Evolutionary conservation across 2,113 vertebrate species (phyloP), one percentile per base, ranked within the genome.

Genomic region (Apteryx owenii): DNA sequence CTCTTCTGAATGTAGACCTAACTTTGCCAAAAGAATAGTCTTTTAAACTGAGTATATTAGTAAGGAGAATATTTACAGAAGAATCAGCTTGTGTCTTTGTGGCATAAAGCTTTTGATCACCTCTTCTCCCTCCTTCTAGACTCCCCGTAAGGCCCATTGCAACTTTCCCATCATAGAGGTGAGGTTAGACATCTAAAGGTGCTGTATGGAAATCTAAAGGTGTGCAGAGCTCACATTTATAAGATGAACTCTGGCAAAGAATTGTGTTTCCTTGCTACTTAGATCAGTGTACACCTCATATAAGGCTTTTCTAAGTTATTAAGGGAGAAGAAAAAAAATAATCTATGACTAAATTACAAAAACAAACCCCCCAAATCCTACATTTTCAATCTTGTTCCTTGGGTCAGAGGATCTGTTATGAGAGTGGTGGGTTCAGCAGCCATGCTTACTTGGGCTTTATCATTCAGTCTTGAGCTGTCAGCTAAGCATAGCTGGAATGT

Each of bases 401-500:
- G 21, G 82, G 36, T 66, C 61, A 70, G 44, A 66, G 40, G 14
- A 73, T 48, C 38, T 71, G 42, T 29, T 36, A 10, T 2, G 46
- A 53, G 23, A 77, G 69, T 1, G 36, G 29, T 6, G 42, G 48
- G 62, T 25, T 73, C 88, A 65, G 77, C 83, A 91, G 80, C 72
- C 58, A 2, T 1, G 12, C 38, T 60, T 76, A 54, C 76, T 48
- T 70, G 69, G 92, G 23, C 44, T 93, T 69, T 46, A 44, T 9
- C 87, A 38, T 42, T 68, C 61, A 50, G 31, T 51, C 42, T n/a
- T 20, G 85, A 70, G 58, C 11, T 21, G 44, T 6, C 53, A 86
- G 2, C 51, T 9, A 60, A 89, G 38, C 54, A 40, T 0, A 0
- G 51, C 53, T 84, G 53, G 64, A 60, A 20, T 1, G 26, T 29